Percentiles rank a stretch among this genome's conserved stretches.
Conservation (phyloP, 2,888 invertebrate genomes). For the Zele albiditarsus region DNA sequence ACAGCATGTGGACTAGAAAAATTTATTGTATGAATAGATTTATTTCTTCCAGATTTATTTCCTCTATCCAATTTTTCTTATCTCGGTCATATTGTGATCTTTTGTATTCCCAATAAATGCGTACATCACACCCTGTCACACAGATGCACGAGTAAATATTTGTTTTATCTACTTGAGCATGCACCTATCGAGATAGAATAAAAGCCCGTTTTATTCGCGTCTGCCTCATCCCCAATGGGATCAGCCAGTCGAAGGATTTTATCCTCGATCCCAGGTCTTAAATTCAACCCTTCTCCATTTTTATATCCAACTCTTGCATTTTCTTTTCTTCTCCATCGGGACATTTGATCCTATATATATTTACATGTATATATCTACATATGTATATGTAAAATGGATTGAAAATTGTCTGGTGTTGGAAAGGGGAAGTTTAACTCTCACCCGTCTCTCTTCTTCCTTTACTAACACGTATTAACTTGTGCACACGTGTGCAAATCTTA, state of each 20-base stretch:
- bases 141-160: constrained; percentile 30
- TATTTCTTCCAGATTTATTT: neutral
- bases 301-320: constrained; percentile 8
- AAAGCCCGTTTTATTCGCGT: constrained; percentile 20
- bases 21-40: no score
- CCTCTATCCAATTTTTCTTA: neutral
- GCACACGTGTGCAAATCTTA: neutral
- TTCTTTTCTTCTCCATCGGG: constrained; percentile 20
- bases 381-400: constrained; percentile 20
- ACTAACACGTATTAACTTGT: neutral
- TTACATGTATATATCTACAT: neutral
- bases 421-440: neutral
- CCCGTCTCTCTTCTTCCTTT: neutral
- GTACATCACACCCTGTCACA: constrained; percentile 8
- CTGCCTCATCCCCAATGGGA: constrained; percentile 13
- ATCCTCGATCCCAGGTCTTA: constrained; percentile 5
- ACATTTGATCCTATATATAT: neutral
- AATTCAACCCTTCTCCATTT: constrained; percentile 23
- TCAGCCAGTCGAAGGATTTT: constrained; percentile 22
- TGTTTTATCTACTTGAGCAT: constrained; percentile 22
- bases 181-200: constrained; percentile 18
- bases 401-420: constrained; percentile 29
- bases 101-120: neutral
- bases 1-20: no score
- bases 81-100: neutral